These are phyloP conservation scores for Brachypalpus laphriformis DNA, from an alignment of 2,888 invertebrate genomes.

Conservation along the genomic window DNA sequence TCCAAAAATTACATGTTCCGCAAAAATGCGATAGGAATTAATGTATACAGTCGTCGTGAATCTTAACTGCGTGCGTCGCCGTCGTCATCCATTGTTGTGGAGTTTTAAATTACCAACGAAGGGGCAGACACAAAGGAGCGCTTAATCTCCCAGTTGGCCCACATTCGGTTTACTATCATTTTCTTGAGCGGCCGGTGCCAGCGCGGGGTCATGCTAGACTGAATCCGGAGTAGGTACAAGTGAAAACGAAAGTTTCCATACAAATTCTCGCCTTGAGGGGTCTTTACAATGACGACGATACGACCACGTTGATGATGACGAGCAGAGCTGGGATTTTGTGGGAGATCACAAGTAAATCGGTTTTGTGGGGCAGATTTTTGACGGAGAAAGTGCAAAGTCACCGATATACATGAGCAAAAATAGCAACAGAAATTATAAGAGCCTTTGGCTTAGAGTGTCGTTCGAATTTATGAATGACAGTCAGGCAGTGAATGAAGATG, in stretches of 20 bases:
- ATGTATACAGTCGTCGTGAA: slow-evolving; percentile 26
- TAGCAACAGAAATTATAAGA: not conserved
- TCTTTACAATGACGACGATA: slow-evolving; percentile 12
- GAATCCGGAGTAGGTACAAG: slow-evolving; percentile 52
- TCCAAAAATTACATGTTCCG: slow-evolving; percentile 19
- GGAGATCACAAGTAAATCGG: slow-evolving; percentile 54
- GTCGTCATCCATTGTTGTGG: slow-evolving; percentile 18
- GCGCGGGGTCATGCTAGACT: slow-evolving; percentile 58
- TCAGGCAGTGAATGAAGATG: not conserved
- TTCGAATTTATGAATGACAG: not conserved
- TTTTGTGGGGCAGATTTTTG: slow-evolving; percentile 57
- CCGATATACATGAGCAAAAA: slow-evolving; percentile 1
- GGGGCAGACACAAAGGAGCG: slow-evolving; percentile 46
- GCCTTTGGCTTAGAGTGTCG: not conserved
- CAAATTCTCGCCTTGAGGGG: slow-evolving; percentile 9
- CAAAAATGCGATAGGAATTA: slow-evolving; percentile 9
- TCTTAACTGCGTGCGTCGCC: slow-evolving; percentile 11
- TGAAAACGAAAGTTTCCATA: slow-evolving; percentile 65
- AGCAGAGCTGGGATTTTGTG: slow-evolving; percentile 32
- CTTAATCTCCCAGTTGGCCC: slow-evolving; percentile 65
- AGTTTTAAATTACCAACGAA: slow-evolving; percentile 58
- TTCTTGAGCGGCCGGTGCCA: slow-evolving; percentile 13
- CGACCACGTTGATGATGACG: not conserved
- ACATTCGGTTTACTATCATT: slow-evolving; percentile 60
- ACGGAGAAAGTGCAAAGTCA: slow-evolving; percentile 63